Evolutionary conservation across 1,140 invertebrate genomes (phyloP).

Genomic region (Bombus turneri): DNA sequence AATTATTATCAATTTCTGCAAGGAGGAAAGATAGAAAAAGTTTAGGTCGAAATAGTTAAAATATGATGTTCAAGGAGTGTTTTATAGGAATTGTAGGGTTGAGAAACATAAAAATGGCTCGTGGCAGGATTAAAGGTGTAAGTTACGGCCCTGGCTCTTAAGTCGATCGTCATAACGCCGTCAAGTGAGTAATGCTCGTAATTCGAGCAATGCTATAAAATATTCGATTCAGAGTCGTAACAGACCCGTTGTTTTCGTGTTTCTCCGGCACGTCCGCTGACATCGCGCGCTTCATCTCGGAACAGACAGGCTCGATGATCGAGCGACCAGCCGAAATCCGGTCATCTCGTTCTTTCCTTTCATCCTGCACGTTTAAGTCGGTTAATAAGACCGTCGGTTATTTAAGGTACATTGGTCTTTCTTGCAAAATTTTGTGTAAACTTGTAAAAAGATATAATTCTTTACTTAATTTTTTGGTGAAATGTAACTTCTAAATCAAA

Average conservation of each 20-base stretch:
- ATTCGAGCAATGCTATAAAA: constrained; percentile 67
- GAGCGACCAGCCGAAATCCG: background rate
- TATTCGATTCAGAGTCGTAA: constrained; percentile 64
- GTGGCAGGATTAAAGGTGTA: background rate
- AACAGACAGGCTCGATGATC: background rate
- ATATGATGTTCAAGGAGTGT: background rate
- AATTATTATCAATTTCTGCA: no score
- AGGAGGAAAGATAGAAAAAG: background rate
- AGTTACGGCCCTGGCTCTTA: constrained; percentile 63
- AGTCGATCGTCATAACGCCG: constrained; percentile 62
- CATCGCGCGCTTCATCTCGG: constrained; percentile 9
- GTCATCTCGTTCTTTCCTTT: background rate
- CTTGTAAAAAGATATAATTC: background rate
- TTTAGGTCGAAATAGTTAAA: background rate
- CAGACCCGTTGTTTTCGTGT: constrained; percentile 62
- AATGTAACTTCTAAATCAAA: no score
- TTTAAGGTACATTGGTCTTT: background rate
- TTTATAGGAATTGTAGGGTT: background rate
- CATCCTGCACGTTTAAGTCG: background rate
- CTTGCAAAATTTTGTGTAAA: background rate
- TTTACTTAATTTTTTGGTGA: background rate
- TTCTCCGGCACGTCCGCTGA: constrained; percentile 40
- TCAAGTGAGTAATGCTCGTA: constrained; percentile 71
- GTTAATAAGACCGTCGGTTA: background rate
- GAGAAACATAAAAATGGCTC: background rate